phyloP scores from a whole-genome alignment of 1,140 invertebrate species.

The Hyposmocoma kahamanoa region DNA sequence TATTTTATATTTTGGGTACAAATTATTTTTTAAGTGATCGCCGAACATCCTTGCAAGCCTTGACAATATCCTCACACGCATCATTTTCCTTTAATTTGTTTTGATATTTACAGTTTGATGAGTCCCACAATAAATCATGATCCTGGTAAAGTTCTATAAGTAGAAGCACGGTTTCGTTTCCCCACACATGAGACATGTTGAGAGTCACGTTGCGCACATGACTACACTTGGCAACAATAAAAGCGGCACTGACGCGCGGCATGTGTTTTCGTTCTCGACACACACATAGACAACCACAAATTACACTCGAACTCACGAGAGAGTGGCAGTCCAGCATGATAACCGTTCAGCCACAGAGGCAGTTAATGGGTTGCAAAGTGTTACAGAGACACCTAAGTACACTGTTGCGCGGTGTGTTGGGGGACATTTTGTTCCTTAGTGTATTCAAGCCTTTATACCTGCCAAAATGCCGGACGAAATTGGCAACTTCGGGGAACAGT shows the following conservation, averaged over 20 bases:
- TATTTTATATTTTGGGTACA: no score
- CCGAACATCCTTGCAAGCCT: no score
- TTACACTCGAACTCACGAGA: no score
- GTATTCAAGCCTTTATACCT: background rate
- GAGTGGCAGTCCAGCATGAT: no score
- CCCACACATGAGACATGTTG: slow-evolving; percentile 9
- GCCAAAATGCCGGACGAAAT: no score
- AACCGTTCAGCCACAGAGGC: no score
- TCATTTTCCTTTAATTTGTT: no score
- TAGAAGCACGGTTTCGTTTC: slow-evolving; percentile 10
- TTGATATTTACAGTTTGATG: background rate
- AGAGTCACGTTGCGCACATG: slow-evolving; percentile 9
- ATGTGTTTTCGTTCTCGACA: slow-evolving; percentile 4
- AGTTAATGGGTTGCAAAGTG: slow-evolving; percentile 2
- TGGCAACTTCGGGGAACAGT: no score
- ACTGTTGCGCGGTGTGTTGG: background rate
- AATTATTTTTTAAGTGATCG: no score
- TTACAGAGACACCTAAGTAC: background rate
- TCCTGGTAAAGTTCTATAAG: no score
- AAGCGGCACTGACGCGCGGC: slow-evolving; percentile 8
- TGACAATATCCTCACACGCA: no score
- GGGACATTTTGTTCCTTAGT: background rate
- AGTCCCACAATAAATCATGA: slow-evolving; percentile 2
- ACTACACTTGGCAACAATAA: slow-evolving; percentile 7
- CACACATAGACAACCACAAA: no score